Conservation (phyloP, 2,797 vertebrate species). For the Chloroceryle amazona region DNA sequence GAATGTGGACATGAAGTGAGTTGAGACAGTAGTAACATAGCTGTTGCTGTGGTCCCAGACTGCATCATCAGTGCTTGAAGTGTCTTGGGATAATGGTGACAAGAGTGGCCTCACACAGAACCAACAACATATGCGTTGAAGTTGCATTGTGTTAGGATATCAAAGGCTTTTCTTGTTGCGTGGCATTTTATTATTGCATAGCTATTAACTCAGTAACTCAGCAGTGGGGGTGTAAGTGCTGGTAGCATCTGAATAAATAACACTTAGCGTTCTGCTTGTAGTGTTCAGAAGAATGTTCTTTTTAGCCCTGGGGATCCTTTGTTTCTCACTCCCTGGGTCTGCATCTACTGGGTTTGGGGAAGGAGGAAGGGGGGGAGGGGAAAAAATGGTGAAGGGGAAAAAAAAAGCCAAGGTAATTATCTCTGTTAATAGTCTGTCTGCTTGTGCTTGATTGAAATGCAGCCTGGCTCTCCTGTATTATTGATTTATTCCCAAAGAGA, state of each 20-base stretch:
- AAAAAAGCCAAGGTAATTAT: conserved; percentile 48
- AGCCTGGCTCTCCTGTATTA: conserved; percentile 19
- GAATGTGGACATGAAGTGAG: background rate
- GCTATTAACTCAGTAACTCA: conserved; percentile 11
- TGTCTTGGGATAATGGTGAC: background rate
- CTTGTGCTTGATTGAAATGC: conserved; percentile 77
- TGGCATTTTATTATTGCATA: background rate
- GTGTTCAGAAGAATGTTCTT: background rate
- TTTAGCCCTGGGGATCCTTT: background rate
- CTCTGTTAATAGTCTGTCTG: conserved; percentile 64
- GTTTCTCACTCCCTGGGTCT: background rate
- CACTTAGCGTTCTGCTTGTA: background rate
- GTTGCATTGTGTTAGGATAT: background rate
- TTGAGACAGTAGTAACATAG: background rate
- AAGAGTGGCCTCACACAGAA: background rate
- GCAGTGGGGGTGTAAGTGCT: background rate
- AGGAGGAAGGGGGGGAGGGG: background rate
- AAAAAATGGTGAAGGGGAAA: background rate
- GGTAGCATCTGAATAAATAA: conserved; percentile 4
- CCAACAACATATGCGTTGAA: background rate
- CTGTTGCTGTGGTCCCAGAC: background rate
- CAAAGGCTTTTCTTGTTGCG: background rate
- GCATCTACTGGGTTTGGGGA: background rate
- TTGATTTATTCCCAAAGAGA: conserved; percentile 73
- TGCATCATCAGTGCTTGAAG: background rate